These are phyloP conservation scores for Anableps anableps DNA, from an alignment of 2,797 vertebrate genomes.

Conservation along the genomic window DNA sequence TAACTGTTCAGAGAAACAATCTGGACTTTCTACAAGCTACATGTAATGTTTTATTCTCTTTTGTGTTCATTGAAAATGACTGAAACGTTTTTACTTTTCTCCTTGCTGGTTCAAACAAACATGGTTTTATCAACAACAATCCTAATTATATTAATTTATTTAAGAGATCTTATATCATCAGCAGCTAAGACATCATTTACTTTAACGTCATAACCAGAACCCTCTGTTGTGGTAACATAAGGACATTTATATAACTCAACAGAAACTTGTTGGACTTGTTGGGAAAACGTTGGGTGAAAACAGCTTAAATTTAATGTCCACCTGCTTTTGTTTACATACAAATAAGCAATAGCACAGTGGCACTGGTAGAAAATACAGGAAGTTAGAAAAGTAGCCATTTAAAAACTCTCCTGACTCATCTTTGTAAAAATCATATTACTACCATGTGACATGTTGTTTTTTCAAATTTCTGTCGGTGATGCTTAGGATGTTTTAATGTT, in stretches of 20 bases:
- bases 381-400: neutral
- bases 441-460: neutral
- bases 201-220: too few relatives aligned
- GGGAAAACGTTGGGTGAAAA: too few relatives aligned
- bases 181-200: neutral
- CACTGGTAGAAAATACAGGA: neutral
- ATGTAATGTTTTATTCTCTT: neutral
- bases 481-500: neutral
- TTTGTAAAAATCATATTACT: neutral
- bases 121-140: neutral
- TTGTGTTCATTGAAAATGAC: conserved; percentile 3
- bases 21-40: neutral
- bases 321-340: too few relatives aligned
- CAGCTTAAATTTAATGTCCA: too few relatives aligned
- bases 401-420: neutral
- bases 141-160: neutral
- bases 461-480: neutral
- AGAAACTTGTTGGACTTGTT: too few relatives aligned
- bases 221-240: too few relatives aligned
- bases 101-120: neutral
- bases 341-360: too few relatives aligned
- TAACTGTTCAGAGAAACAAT: conserved; percentile 10
- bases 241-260: too few relatives aligned
- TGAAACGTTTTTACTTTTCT: neutral
- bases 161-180: neutral